Base-by-base conservation (phyloP, 2,797 vertebrate genomes). In the Alectoris magna region DNA sequence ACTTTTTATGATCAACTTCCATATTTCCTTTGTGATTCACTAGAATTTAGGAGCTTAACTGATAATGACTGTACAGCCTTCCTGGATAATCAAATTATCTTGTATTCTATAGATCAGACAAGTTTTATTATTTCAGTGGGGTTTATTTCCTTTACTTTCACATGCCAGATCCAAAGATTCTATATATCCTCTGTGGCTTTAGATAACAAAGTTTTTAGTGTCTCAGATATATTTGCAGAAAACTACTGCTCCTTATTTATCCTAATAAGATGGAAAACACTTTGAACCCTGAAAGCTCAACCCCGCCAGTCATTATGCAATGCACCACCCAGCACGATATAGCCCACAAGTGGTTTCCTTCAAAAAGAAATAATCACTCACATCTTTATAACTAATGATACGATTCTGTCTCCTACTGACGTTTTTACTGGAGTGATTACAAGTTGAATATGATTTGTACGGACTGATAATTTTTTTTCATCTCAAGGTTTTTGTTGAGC, bases 1-100 rank as follows among this genome's bases (percentile, higher is more conserved):
- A 49, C 15, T 91, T 85, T 34, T 59, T 66, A 62, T 91, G 95
- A 96, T 91, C 91, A 92, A n/a, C 67, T 88, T 94, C 86, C 67
- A 64, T 94, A 84, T 96, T 95, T 95, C 71, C 26, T 4, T 89
- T 62, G 84, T 72, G 63, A 96, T 91, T 94, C 46, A 81, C 34
- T 91, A 48, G 31, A n/a, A 66, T 83, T 94, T 81, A 66, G 60
- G 34, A 76, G 7, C 16, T 73, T 75, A 34, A 39, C 26, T 82
- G 59, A 84, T 87, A 74, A 63, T 41, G 62, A 69, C 46, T 64
- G 18, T 77, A 31, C 22, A 90, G n/a, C 56, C 71, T 79, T 71
- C 59, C 66, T 66, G 72, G 46, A 78, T 22, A 46, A 24, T 87
- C 27, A 60, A 81, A 56, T 84, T 76, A n/a, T 89, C 81, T 84